Percentiles rank a stretch among this genome's conserved stretches.
Conservation (phyloP, 2,797 vertebrate species). For the Melopsittacus undulatus region DNA sequence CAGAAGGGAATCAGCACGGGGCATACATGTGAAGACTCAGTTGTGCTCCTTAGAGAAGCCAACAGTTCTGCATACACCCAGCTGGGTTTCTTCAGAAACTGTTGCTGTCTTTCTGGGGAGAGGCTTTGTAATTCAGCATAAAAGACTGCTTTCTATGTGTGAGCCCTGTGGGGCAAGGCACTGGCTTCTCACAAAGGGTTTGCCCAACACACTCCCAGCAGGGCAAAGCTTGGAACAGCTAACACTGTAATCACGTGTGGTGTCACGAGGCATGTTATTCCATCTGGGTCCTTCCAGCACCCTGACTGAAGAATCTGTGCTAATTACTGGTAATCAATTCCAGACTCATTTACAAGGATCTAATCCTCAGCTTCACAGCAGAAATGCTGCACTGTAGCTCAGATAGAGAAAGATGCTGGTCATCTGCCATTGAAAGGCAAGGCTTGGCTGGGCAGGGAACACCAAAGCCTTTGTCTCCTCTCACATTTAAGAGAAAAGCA, state of each 20-base stretch:
- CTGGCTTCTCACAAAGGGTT: not conserved
- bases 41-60: not conserved
- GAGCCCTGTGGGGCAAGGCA: not conserved
- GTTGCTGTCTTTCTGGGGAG: not conserved
- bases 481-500: not conserved
- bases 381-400: not conserved
- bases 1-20: not conserved
- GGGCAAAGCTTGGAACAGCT: not conserved
- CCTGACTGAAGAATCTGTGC: not conserved
- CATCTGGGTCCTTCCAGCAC: not conserved
- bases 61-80: not conserved
- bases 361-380: not conserved
- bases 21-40: not conserved
- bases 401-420: not conserved
- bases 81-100: not conserved
- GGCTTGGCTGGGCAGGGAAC: not conserved
- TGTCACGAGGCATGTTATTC: not conserved
- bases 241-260: not conserved
- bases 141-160: not conserved
- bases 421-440: not conserved
- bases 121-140: not conserved
- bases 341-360: not conserved
- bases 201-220: not conserved
- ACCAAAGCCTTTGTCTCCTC: conserved; percentile 14
- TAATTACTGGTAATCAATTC: conserved; percentile 32